Conservation (phyloP, 2,888 invertebrate species). For the Strigamia transsilvanica region DNA sequence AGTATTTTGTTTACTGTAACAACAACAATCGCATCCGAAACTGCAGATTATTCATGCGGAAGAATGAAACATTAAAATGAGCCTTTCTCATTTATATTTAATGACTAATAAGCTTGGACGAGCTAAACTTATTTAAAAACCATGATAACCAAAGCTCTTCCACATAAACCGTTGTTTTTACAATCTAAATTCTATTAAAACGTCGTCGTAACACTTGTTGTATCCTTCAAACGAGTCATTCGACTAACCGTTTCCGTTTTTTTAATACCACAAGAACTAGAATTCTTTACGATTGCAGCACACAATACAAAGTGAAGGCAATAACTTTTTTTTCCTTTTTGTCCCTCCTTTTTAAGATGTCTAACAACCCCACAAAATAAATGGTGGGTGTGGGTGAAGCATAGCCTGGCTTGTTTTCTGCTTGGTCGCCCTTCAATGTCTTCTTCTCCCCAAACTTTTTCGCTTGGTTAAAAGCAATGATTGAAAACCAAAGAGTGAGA, state of each 20-base stretch:
- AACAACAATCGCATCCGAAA: not conserved
- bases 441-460: conserved; percentile 47
- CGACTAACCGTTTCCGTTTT: not conserved
- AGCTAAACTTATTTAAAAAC: conserved; percentile 23
- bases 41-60: not conserved
- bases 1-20: conserved; percentile 24
- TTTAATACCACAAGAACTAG: conserved; percentile 14
- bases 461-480: conserved; percentile 47
- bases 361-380: conserved; percentile 33
- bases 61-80: conserved; percentile 13
- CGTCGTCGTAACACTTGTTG: conserved; percentile 20
- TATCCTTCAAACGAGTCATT: conserved; percentile 37
- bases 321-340: conserved; percentile 21
- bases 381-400: conserved; percentile 39
- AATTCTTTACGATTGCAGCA: conserved; percentile 37
- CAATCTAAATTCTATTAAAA: conserved; percentile 32
- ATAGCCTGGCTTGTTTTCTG: conserved; percentile 41
- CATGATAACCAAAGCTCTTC: not conserved
- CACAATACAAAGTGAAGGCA: conserved; percentile 34
- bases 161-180: conserved; percentile 18
- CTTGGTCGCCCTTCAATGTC: conserved; percentile 49
- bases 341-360: conserved; percentile 4
- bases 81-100: conserved; percentile 19
- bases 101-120: conserved; percentile 20
- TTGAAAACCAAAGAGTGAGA: conserved; percentile 43